Evolutionary conservation across 2,113 vertebrate genomes (phyloP), one percentile per base, ranked within the genome.

Genomic region (Okapia johnstoni): DNA sequence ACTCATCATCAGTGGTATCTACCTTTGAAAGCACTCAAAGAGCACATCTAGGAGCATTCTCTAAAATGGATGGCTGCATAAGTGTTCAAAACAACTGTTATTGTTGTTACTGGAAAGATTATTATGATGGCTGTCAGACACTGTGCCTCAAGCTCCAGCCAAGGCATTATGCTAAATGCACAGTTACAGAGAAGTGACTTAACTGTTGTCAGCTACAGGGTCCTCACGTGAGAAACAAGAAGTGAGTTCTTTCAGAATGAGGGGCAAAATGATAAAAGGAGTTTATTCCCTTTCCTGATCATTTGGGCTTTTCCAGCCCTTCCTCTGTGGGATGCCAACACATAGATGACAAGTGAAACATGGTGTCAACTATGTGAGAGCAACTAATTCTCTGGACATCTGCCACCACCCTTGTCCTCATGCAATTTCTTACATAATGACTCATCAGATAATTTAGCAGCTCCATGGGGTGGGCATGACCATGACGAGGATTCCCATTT

Each of bases 101-200:
- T 1, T 36, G 1, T 15, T 57, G 36, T 10, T 7, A 6, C 25
- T 33, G 81, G 43, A 17, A 26, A 21, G 10, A 16, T 6, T 43
- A 33, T 1, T 0, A 9, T 4, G 10, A 12, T 5, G 2, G 0
- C 52, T 48, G 12, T 7, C 25, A 11, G 80, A 36, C 6, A 8
- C n/a, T 5, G 0, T 0, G 12, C 6, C 46, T 63, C 25, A 3
- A 6, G 28, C 25, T 6, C n/a, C 6, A 13, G 26, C n/a, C 25
- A 3, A 52, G n/a, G 21, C 46, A 4, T 79, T 33, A 7, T 26
- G 43, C 6, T 46, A 2, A 46, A 50, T 0, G 8, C 6, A 2
- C 6, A 13, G 5, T 19, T 4, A 48, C 0, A 3, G 25, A 48
- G 33, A 11, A 16, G 0, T 16, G 16, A 9, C 21, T 12, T 11